Conservation (phyloP, 1,140 invertebrate species). For the Drosophila teissieri region DNA sequence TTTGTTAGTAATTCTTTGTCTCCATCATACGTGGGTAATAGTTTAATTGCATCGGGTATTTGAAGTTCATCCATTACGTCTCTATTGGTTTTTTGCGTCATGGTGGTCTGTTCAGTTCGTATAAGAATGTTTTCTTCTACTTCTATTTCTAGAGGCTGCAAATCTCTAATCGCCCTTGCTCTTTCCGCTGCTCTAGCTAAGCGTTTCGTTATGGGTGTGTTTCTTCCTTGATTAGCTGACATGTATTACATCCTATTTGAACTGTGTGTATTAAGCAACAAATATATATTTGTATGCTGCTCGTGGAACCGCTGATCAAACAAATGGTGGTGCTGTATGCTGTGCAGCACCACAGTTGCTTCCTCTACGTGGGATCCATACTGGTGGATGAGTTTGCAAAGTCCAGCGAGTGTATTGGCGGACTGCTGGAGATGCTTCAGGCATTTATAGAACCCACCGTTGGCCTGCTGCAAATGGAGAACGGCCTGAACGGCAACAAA, state of each 20-base stretch:
- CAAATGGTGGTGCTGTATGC: constrained; percentile 95
- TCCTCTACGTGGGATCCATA: constrained; percentile 97
- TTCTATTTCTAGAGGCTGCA: no score
- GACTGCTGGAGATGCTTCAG: constrained; percentile 94
- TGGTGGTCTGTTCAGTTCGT: no score
- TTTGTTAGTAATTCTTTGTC: no score
- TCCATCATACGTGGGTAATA: no score
- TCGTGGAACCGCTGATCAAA: constrained; percentile 92
- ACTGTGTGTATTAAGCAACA: no score
- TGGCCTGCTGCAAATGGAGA: constrained; percentile 89
- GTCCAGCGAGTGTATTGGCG: constrained; percentile 87
- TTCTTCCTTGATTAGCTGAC: no score
- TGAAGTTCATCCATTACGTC: neutral
- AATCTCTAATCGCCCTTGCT: no score
- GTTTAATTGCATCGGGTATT: neutral
- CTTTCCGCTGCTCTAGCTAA: no score
- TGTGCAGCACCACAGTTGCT: constrained; percentile 94
- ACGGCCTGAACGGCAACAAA: constrained; percentile 92
- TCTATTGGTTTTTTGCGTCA: no score
- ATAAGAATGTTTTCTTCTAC: no score
- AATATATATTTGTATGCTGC: constrained; percentile 83
- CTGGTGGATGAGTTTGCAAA: constrained; percentile 96
- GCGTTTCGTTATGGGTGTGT: no score
- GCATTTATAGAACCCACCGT: constrained; percentile 95
- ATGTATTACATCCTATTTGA: no score